Evolutionary conservation across 2,113 vertebrate species (phyloP).

Genomic region (Nasalis larvatus): DNA sequence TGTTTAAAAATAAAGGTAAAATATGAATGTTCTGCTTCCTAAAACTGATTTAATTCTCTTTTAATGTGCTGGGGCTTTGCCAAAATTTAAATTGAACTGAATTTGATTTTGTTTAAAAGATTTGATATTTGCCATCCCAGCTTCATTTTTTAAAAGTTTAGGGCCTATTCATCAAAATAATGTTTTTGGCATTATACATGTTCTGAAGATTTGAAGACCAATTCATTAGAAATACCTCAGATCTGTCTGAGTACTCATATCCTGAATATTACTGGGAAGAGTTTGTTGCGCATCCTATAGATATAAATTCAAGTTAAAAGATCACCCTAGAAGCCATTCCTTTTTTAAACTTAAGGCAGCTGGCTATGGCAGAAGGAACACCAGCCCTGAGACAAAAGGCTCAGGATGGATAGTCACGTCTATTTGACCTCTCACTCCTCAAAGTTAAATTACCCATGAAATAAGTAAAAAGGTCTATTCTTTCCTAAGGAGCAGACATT

Average conservation of each 20-base stretch:
- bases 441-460: constrained; percentile 18
- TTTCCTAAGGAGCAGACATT: neutral
- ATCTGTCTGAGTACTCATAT: neutral
- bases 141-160: constrained; percentile 46
- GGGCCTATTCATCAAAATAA: constrained; percentile 45
- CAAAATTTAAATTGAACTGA: constrained; percentile 79
- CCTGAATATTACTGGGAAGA: neutral
- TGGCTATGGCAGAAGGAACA: too few relatives aligned
- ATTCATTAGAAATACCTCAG: neutral
- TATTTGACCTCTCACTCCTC: neutral
- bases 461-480: neutral
- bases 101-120: constrained; percentile 65
- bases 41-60: constrained; percentile 77
- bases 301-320: constrained; percentile 28
- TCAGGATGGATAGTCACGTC: neutral
- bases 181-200: neutral
- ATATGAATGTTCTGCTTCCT: constrained; percentile 44
- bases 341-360: neutral
- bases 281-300: neutral
- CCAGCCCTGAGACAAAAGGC: neutral
- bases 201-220: neutral
- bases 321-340: neutral
- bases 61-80: constrained; percentile 75
- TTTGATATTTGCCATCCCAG: constrained; percentile 47
- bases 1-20: constrained; percentile 67